Conservation (phyloP, 2,113 vertebrate genomes). For the Tympanuchus pallidicinctus region DNA sequence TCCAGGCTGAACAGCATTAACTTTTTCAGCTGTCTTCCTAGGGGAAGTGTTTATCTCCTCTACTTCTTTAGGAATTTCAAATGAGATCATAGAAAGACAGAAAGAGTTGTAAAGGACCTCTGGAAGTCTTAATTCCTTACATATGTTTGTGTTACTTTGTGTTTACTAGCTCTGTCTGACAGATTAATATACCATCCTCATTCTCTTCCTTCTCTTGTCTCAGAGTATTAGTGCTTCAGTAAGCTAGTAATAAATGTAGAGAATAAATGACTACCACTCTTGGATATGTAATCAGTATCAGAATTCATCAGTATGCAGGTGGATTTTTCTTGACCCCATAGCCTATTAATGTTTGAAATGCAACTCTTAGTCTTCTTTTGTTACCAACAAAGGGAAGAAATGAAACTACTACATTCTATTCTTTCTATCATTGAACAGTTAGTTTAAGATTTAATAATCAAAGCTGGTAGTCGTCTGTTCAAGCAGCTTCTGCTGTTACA, state of each 20-base stretch:
- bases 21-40: no score
- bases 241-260: neutral
- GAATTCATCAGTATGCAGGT: neutral
- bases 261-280: neutral
- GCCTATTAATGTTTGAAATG: neutral
- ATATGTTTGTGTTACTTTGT: neutral
- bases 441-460: neutral
- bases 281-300: neutral
- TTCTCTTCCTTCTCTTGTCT: neutral
- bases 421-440: neutral
- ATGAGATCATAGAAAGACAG: no score
- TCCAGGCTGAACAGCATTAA: no score
- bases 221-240: neutral
- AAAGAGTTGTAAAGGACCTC: neutral
- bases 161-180: no score
- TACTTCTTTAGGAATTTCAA: no score
- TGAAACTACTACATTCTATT: neutral
- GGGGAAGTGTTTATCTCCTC: no score
- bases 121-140: neutral
- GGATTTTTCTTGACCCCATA: neutral
- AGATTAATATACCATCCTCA: neutral
- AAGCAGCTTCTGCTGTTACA: neutral
- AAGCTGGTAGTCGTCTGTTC: neutral
- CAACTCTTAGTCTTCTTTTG: neutral
- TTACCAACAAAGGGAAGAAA: neutral